Conservation (phyloP, 2,888 invertebrate species). For the Ommatoiulus sabulosus region DNA sequence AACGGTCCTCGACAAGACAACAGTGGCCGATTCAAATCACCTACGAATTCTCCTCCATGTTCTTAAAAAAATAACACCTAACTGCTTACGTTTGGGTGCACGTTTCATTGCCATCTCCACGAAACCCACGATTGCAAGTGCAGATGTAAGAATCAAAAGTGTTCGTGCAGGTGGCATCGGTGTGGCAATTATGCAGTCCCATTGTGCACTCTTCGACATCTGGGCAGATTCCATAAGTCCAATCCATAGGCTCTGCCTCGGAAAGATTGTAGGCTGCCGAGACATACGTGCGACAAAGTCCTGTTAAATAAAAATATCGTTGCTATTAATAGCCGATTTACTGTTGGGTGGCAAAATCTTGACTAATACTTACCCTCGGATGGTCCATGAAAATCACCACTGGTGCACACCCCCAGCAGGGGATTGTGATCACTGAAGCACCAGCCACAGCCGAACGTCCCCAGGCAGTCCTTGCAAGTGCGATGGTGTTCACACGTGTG, state of each 20-base stretch:
- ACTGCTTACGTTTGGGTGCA: slow-evolving; percentile 80
- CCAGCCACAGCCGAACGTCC: slow-evolving; percentile 93
- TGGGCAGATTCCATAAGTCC: slow-evolving; percentile 93
- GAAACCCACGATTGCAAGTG: slow-evolving; percentile 87
- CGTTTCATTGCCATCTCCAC: slow-evolving; percentile 84
- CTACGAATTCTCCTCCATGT: no score
- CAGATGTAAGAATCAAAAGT: slow-evolving; percentile 92
- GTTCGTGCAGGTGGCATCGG: slow-evolving; percentile 90
- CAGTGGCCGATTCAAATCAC: no score
- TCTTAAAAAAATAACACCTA: not conserved
- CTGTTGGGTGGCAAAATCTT: not conserved
- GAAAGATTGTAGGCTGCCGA: slow-evolving; percentile 64
- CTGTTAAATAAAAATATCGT: not conserved
- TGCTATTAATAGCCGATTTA: not conserved
- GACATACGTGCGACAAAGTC: slow-evolving; percentile 50
- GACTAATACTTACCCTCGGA: slow-evolving; percentile 64
- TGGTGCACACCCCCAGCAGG: slow-evolving; percentile 85
- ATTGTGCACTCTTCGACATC: slow-evolving; percentile 95
- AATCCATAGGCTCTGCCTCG: slow-evolving; percentile 74
- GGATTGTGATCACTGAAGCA: slow-evolving; percentile 90
- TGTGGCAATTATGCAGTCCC: slow-evolving; percentile 88
- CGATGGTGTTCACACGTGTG: slow-evolving; percentile 64
- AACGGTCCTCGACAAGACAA: no score
- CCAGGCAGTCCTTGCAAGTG: slow-evolving; percentile 74
- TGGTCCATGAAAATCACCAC: slow-evolving; percentile 87